A percentile compares a stretch with the other conserved stretches of the same genome.
Evolutionary conservation across 1,140 invertebrate genomes (phyloP).

Genomic region (Bombus ignitus): DNA sequence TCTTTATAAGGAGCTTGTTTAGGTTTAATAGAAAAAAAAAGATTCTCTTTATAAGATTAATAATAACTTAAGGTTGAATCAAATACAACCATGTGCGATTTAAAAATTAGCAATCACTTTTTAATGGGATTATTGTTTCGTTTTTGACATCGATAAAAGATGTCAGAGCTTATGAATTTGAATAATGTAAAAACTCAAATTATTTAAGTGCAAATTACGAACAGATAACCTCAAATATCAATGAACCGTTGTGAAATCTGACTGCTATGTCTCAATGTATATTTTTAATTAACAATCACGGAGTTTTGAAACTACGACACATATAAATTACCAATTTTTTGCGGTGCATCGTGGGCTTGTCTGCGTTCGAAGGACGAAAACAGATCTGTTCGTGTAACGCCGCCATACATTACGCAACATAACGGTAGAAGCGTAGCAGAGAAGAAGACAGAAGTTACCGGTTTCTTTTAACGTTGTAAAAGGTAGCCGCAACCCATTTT

Average conservation of each 20-base stretch:
- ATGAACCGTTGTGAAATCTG: not conserved
- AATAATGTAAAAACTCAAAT: not conserved
- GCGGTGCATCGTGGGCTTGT: conserved; percentile 9
- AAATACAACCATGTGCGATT: not conserved
- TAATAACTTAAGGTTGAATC: not conserved
- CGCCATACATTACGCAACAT: conserved; percentile 49
- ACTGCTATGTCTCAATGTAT: not conserved
- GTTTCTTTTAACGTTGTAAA: conserved; percentile 39
- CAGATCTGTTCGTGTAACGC: conserved; percentile 32
- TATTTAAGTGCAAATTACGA: too few species aligned
- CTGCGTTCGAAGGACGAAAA: conserved; percentile 35
- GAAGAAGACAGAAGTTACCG: conserved; percentile 40
- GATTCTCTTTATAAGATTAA: too few species aligned
- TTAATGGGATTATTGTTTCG: not conserved
- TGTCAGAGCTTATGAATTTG: not conserved
- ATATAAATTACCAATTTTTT: conserved; percentile 23
- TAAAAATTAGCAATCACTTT: not conserved
- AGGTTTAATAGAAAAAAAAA: too few species aligned
- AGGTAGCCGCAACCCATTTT: conserved; percentile 35
- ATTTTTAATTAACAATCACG: conserved; percentile 18
- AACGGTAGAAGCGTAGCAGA: conserved; percentile 38
- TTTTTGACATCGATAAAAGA: not conserved
- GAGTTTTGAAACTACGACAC: conserved; percentile 3
- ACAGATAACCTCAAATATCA: not conserved
- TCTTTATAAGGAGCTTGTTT: too few species aligned